Percentiles rank a stretch among this genome's conserved stretches.
Conservation (phyloP, 2,113 vertebrate genomes). For the Rafetus swinhoei region DNA sequence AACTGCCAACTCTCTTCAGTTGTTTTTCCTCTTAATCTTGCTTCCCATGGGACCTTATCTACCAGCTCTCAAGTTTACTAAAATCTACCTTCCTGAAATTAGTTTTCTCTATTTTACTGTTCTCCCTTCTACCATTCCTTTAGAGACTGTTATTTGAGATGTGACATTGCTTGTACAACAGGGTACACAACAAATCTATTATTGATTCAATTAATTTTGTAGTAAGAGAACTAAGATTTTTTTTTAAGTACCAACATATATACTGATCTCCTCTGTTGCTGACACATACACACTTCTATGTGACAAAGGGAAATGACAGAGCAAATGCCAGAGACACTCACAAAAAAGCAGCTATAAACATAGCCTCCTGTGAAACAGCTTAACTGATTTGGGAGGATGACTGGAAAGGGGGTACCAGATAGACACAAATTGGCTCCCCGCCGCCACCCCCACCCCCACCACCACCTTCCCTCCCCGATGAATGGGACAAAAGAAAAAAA, state of each 20-base stretch:
- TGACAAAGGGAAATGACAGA: conserved; percentile 40
- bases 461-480: background rate
- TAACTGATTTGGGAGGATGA: background rate
- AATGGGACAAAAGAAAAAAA: background rate
- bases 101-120: too few species aligned
- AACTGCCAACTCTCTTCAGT: too few species aligned
- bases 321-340: background rate
- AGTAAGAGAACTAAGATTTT: conserved; percentile 6
- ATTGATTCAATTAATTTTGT: conserved; percentile 18
- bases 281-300: background rate
- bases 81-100: too few species aligned
- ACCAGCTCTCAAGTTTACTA: too few species aligned
- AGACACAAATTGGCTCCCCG: background rate
- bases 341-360: background rate
- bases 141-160: conserved; percentile 44
- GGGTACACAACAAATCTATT: conserved; percentile 13
- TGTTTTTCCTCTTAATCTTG: too few species aligned
- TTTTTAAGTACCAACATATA: conserved; percentile 41
- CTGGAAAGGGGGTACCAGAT: background rate
- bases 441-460: too few species aligned
- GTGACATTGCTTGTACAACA: conserved; percentile 38
- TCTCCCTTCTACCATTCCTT: too few species aligned
- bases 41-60: too few species aligned
- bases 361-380: background rate
- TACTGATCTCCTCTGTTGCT: background rate